phyloP scores from a whole-genome alignment of 2,113 vertebrate genomes.

The Pollachius pollachius region DNA sequence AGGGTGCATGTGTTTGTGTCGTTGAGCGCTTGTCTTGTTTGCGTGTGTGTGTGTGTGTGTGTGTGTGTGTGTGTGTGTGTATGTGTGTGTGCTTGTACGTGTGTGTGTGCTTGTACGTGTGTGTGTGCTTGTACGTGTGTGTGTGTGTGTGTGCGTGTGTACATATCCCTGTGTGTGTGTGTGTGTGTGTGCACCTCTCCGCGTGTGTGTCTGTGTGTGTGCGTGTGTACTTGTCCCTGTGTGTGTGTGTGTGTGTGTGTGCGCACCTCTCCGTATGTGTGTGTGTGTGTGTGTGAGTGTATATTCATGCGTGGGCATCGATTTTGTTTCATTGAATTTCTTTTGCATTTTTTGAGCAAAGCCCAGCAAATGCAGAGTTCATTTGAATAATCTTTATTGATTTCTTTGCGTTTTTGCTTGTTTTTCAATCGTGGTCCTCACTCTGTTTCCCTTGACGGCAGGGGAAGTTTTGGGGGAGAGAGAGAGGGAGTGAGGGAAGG shows the following conservation, averaged over 20 bases:
- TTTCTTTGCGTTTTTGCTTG: too few relatives aligned
- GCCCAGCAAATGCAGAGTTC: too few relatives aligned
- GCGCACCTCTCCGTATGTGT: conserved; percentile 5
- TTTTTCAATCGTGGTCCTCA: too few relatives aligned
- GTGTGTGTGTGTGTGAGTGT: not conserved
- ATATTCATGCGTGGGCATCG: too few relatives aligned
- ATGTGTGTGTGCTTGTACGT: not conserved
- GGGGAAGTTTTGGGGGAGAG: too few relatives aligned
- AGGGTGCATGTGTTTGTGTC: not conserved
- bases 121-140: conserved; percentile 1
- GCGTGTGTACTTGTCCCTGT: not conserved
- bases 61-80: not conserved
- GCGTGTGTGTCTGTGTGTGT: not conserved
- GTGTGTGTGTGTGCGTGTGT: not conserved
- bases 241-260: conserved; percentile 9
- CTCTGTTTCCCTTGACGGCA: too few relatives aligned
- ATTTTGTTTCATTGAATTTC: too few relatives aligned
- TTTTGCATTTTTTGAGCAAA: too few relatives aligned
- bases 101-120: conserved; percentile 7
- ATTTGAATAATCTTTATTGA: too few relatives aligned
- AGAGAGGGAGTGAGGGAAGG: too few relatives aligned
- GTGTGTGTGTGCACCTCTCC: not conserved
- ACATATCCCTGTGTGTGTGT: not conserved
- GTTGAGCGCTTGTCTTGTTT: too few relatives aligned
- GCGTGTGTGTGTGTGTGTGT: not conserved